Base-by-base conservation (phyloP, 2,113 vertebrate genomes). In the Chloropsis cyanopogon region DNA sequence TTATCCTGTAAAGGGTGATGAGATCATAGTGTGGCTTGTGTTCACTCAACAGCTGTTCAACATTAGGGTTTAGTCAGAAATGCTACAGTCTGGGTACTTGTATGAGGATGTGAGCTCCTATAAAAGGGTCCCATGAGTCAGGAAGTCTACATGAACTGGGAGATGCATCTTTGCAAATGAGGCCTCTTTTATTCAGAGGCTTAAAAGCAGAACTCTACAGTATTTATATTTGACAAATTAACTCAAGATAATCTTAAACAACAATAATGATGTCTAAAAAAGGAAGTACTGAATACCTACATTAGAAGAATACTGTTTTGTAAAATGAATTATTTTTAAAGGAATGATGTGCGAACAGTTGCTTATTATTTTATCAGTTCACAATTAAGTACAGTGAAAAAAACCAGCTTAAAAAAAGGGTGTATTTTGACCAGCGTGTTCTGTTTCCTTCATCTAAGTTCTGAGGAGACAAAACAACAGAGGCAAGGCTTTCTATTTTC, bases 1-100 rank as follows among this genome's bases (percentile, higher is more conserved):
- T 96, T 97, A 91, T 89, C 61, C 93, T 82, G 77, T 86, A 76
- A 92, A 82, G 65, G 73, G 28, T 87, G 94, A 91, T 97, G 96
- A 97, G 95, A 95, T 96, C 94, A 97, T 94, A 57, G 65, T 61
- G 83, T 89, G 93, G 87, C 28, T 2, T 81, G 80, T 86, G 86
- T 81, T 90, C 16, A 18, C 77, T 81, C 69, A 57, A 64, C 96
- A 97, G 96, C 95, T 96, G 94, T 92, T 97, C 89, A 89, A 20
- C 93, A 96, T 97, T 86, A 93, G 77, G 49, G 46, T 85, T 78
- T 91, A 84, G 86, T 68, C 83, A 89, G 91, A 87, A 95, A 79
- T 25, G 69, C 69, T 71, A 17, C 8, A 18, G 57, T 71, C 86
- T 83, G 83, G 64, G 42, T 61, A 66, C 68, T 86, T 52, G 10